Percentiles rank a stretch among this genome's conserved stretches.
Evolutionary conservation across 2,888 invertebrate genomes (phyloP).

Genomic region (Mantis religiosa): DNA sequence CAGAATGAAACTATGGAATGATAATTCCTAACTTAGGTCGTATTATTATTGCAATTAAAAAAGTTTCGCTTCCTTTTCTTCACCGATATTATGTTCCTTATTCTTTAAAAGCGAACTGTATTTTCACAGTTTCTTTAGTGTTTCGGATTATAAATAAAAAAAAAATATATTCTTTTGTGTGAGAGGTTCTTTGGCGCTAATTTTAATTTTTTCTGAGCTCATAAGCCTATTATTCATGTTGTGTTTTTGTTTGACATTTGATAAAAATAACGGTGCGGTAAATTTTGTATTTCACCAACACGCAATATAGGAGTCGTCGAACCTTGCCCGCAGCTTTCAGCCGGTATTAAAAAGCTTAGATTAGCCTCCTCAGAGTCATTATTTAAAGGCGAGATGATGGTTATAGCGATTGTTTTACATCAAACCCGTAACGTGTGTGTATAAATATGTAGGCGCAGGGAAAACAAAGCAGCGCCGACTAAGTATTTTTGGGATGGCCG

Average conservation of each 20-base stretch:
- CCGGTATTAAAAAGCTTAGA: neutral
- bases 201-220: neutral
- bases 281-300: too few species aligned
- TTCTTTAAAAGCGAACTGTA: too few species aligned
- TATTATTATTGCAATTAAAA: too few species aligned
- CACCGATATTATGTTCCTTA: too few species aligned
- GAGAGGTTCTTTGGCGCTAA: neutral
- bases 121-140: neutral
- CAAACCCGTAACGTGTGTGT: neutral
- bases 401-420: constrained; percentile 6
- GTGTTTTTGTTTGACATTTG: neutral
- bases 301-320: neutral
- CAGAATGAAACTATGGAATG: too few species aligned
- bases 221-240: neutral
- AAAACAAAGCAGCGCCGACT: constrained; percentile 15
- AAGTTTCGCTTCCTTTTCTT: too few species aligned
- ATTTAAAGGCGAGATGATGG: neutral
- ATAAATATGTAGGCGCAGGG: neutral
- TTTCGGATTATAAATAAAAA: neutral
- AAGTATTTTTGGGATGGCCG: constrained; percentile 24
- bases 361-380: neutral
- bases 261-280: neutral
- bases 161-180: too few species aligned
- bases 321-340: neutral
- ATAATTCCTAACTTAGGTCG: too few species aligned